Conservation (phyloP, 2,113 vertebrate genomes). For the Anguilla rostrata region DNA sequence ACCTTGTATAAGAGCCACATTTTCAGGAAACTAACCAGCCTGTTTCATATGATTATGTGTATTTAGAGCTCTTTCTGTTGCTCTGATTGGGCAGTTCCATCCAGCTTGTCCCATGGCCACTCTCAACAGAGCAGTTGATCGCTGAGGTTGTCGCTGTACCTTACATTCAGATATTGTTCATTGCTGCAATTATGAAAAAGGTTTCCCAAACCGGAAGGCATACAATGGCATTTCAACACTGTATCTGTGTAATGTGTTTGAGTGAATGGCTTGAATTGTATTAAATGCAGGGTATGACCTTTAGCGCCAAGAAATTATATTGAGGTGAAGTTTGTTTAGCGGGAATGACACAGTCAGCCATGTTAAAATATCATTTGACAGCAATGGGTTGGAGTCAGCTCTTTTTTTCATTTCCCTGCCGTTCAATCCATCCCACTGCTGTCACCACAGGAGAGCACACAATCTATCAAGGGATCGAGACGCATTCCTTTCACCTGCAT, state of each 20-base stretch:
- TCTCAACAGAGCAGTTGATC: not conserved
- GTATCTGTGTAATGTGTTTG: too few species aligned
- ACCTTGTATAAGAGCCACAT: not conserved
- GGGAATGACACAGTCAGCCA: conserved; percentile 91
- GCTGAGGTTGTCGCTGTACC: not conserved
- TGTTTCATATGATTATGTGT: too few species aligned
- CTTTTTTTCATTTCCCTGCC: conserved; percentile 91
- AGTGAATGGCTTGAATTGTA: conserved; percentile 72
- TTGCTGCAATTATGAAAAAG: conserved; percentile 52
- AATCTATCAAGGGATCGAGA: conserved; percentile 99
- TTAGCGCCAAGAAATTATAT: conserved; percentile 62
- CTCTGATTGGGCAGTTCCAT: too few species aligned
- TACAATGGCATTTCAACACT: too few species aligned
- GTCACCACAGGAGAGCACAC: conserved; percentile 99
- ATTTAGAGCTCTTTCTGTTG: too few species aligned
- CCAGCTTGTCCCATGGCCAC: too few species aligned
- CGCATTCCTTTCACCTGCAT: conserved; percentile 99
- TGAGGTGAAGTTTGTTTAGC: conserved; percentile 80
- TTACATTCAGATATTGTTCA: not conserved
- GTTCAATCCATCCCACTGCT: conserved; percentile 65
- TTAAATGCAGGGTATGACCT: conserved; percentile 72
- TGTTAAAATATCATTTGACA: conserved; percentile 96
- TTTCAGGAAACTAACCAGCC: not conserved
- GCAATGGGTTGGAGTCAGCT: conserved; percentile 93
- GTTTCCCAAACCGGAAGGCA: too few species aligned